phyloP scores from a whole-genome alignment of 1,140 invertebrate genomes.

The Propsilocerus akamusi region DNA sequence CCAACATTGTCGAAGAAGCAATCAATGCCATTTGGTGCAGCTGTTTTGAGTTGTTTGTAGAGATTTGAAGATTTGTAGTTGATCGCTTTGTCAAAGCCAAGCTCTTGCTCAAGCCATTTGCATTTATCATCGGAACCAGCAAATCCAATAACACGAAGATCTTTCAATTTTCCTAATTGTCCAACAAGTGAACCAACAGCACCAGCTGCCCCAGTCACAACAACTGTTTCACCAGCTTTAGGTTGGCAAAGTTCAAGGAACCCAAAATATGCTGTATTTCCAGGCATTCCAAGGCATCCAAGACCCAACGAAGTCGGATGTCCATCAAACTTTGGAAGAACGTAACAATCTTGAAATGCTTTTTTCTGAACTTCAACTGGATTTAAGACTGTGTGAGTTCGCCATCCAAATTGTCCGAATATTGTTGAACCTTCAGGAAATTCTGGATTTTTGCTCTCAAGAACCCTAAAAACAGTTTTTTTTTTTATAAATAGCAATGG shows the following conservation, averaged over 20 bases:
- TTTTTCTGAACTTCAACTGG: conserved; percentile 7
- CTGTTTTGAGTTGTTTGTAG: conserved; percentile 29
- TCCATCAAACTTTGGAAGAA: conserved; percentile 18
- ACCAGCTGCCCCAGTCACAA: conserved; percentile 35
- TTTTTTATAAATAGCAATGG: background rate
- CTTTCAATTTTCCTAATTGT: conserved; percentile 38
- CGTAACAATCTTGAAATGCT: conserved; percentile 1
- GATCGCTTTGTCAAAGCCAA: conserved; percentile 38
- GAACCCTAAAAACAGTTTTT: conserved; percentile 16
- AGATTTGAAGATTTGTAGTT: conserved; percentile 39
- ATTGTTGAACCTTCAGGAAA: conserved; percentile 33
- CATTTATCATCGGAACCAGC: conserved; percentile 40
- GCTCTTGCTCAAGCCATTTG: conserved; percentile 34
- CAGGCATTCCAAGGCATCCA: conserved; percentile 22
- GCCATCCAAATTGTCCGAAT: conserved; percentile 36
- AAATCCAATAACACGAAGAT: conserved; percentile 34
- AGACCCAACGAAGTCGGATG: conserved; percentile 16
- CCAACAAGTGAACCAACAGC: conserved; percentile 41
- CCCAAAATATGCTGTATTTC: conserved; percentile 42
- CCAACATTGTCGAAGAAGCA: conserved; percentile 49
- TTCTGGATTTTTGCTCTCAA: conserved; percentile 30
- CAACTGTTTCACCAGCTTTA: conserved; percentile 34
- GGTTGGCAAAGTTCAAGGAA: conserved; percentile 34
- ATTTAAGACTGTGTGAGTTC: conserved; percentile 24
- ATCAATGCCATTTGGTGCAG: conserved; percentile 43